phyloP scores from a whole-genome alignment of 2,797 vertebrate species.

The Odontamblyopus rebecca region DNA sequence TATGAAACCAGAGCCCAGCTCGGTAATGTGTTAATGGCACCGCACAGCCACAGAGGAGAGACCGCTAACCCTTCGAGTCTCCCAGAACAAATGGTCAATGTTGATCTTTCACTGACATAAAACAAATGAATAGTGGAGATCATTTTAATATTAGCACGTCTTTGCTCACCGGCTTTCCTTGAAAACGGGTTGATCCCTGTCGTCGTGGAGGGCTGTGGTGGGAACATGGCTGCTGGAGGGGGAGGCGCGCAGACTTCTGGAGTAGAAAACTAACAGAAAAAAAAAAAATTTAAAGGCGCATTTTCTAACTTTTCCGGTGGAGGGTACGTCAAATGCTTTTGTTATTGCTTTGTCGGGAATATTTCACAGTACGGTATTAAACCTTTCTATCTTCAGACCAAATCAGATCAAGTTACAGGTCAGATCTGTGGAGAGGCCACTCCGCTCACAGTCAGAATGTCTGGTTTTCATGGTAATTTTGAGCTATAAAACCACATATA shows the following conservation, averaged over 20 bases:
- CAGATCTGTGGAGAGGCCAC: no score
- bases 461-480: no score
- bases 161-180: constrained; percentile 71
- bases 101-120: not conserved
- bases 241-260: constrained; percentile 14
- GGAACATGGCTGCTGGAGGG: constrained; percentile 21
- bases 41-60: not conserved
- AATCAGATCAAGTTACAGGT: no score
- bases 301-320: no score
- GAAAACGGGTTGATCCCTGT: constrained; percentile 60
- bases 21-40: constrained; percentile 18
- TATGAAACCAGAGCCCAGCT: constrained; percentile 17
- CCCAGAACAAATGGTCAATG: constrained; percentile 7
- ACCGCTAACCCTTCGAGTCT: constrained; percentile 4
- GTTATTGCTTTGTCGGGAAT: no score
- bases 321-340: no score
- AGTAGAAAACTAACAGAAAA: constrained; percentile 52
- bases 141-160: not conserved
- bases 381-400: no score
- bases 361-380: no score
- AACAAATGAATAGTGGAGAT: not conserved
- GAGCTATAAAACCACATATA: no score
- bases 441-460: no score
- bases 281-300: not conserved
- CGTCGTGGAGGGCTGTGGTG: constrained; percentile 40